These are phyloP conservation scores for Zoanthus sansibaricus DNA, from an alignment of 92 coral and sea anemone genomes.

Conservation along the genomic window DNA sequence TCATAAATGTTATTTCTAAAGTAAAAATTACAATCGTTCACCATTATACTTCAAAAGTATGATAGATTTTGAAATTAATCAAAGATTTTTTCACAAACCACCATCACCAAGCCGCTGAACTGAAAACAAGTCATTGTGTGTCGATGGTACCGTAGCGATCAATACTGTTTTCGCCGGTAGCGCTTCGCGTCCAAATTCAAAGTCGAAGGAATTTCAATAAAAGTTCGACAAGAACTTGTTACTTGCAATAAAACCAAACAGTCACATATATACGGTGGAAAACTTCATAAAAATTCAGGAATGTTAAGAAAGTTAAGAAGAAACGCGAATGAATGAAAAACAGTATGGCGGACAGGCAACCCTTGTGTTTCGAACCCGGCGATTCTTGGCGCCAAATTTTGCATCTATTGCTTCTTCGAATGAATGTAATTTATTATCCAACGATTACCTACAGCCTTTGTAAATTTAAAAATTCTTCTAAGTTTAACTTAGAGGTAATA, in stretches of 20 bases:
- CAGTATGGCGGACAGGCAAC: constrained; percentile 39
- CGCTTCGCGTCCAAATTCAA: background rate
- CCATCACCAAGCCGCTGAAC: background rate
- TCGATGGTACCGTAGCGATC: background rate
- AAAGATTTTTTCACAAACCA: background rate
- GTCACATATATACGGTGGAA: constrained; percentile 2
- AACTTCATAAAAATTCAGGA: background rate
- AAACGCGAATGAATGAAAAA: constrained; percentile 47
- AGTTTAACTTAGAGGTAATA: background rate
- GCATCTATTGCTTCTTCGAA: constrained; percentile 34
- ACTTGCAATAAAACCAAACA: background rate
- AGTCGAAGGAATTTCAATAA: background rate
- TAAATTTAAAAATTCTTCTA: constrained; percentile 12
- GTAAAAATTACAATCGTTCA: background rate
- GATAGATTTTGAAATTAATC: constrained; percentile 10
- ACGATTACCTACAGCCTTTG: constrained; percentile 4
- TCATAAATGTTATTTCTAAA: background rate
- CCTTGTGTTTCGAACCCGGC: constrained; percentile 50
- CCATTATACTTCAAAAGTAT: constrained; percentile 3
- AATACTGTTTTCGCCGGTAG: background rate
- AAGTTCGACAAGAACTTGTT: background rate
- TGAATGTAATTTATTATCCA: constrained; percentile 4
- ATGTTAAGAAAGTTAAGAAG: background rate
- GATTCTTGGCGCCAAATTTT: constrained; percentile 49
- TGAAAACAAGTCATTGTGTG: constrained; percentile 20